phyloP scores from a whole-genome alignment of 2,888 invertebrate genomes.

The Ormyrus thymus region DNA sequence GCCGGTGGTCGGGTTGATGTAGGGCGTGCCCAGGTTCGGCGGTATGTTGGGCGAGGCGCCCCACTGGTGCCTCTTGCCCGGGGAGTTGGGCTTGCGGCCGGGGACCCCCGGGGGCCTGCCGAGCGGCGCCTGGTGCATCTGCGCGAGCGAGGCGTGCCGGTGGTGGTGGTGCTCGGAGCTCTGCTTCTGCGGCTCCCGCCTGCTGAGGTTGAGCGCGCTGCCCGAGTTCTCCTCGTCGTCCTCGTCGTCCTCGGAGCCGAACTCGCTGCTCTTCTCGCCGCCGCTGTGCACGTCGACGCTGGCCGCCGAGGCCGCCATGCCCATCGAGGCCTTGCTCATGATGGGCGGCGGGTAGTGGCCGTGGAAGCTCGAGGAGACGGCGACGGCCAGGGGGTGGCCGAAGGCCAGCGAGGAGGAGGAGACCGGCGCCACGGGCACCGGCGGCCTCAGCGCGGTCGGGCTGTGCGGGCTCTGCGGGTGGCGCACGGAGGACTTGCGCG shows the following conservation, averaged over 20 bases:
- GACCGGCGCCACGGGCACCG: slow-evolving; percentile 47
- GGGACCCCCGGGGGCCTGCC: slow-evolving; percentile 76
- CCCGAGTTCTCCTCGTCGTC: slow-evolving; percentile 80
- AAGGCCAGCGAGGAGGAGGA: slow-evolving; percentile 62
- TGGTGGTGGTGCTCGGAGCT: slow-evolving; percentile 57
- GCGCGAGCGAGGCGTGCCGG: slow-evolving; percentile 61
- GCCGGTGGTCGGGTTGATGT: slow-evolving; percentile 93
- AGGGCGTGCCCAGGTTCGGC: slow-evolving; percentile 89
- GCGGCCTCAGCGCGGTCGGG: slow-evolving; percentile 62
- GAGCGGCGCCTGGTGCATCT: slow-evolving; percentile 72
- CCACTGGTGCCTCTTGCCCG: slow-evolving; percentile 84
- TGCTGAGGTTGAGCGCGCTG: slow-evolving; percentile 81
- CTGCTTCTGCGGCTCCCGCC: slow-evolving; percentile 68
- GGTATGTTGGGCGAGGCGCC: slow-evolving; percentile 84
- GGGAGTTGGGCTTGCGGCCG: slow-evolving; percentile 80
- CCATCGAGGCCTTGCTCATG: slow-evolving; percentile 65
- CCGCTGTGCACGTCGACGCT: slow-evolving; percentile 65
- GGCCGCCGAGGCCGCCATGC: slow-evolving; percentile 59
- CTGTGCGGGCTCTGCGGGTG: slow-evolving; percentile 70
- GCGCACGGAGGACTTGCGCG: slow-evolving; percentile 56
- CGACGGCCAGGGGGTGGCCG: slow-evolving; percentile 70
- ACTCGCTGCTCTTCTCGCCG: slow-evolving; percentile 75
- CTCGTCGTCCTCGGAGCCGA: slow-evolving; percentile 79
- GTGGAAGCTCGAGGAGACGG: slow-evolving; percentile 71
- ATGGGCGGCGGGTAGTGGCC: slow-evolving; percentile 69